Conservation (phyloP, 2,797 vertebrate species). For the Aplochiton taeniatus region DNA sequence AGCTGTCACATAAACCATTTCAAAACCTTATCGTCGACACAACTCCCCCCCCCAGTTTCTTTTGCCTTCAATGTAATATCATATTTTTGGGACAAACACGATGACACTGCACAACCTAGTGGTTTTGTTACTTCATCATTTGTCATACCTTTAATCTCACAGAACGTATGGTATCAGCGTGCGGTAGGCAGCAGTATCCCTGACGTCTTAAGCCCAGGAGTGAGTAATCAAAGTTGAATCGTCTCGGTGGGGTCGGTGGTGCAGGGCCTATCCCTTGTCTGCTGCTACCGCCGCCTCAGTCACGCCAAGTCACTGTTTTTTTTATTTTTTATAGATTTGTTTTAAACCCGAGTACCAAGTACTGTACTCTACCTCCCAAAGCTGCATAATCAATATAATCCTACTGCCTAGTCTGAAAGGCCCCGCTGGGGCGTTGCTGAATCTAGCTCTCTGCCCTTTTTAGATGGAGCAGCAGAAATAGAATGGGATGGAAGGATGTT, state of each 20-base stretch:
- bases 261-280: not conserved
- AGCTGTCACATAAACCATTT: too few relatives aligned
- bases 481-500: too few relatives aligned
- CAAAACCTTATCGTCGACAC: not conserved
- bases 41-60: not conserved
- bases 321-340: too few relatives aligned
- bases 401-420: not conserved
- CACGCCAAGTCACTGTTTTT: slow-evolving; percentile 32
- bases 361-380: slow-evolving; percentile 18
- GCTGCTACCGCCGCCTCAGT: slow-evolving; percentile 25
- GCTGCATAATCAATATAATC: slow-evolving; percentile 38
- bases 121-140: not conserved
- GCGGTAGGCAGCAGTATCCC: not conserved
- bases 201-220: not conserved
- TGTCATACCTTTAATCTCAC: not conserved
- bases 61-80: not conserved
- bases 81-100: not conserved
- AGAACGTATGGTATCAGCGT: not conserved
- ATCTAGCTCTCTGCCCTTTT: not conserved
- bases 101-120: not conserved
- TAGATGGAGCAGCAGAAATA: too few relatives aligned
- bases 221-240: not conserved
- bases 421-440: not conserved
- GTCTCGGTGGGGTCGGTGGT: not conserved
- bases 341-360: slow-evolving; percentile 9